Evolutionary conservation across 1,140 invertebrate genomes (phyloP).

Genomic region (Atopsyche davidsoni): DNA sequence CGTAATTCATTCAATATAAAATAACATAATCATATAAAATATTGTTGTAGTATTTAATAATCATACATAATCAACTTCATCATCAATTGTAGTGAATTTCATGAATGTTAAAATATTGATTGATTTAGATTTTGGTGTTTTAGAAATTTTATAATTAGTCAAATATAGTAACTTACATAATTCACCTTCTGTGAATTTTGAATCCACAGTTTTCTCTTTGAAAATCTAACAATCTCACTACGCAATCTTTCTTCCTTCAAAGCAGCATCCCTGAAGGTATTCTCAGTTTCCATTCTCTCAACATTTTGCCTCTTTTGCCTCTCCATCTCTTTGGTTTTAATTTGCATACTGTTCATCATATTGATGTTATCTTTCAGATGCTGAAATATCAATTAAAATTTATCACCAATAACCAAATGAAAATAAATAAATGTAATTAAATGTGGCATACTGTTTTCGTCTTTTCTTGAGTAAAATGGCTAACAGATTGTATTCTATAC

Average conservation of each 20-base stretch:
- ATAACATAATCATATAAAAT: no score
- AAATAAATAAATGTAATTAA: background rate
- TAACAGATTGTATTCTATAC: no score
- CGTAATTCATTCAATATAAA: no score
- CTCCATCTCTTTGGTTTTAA: slow-evolving; percentile 38
- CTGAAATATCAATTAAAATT: slow-evolving; percentile 33
- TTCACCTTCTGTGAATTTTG: slow-evolving; percentile 14
- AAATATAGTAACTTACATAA: no score
- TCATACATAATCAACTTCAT: no score
- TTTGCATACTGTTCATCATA: slow-evolving; percentile 40
- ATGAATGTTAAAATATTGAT: no score
- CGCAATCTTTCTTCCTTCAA: slow-evolving; percentile 37
- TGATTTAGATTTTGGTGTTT: no score
- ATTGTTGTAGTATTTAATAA: no score
- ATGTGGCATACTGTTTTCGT: slow-evolving; percentile 37
- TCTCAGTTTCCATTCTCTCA: slow-evolving; percentile 32
- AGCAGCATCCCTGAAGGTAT: slow-evolving; percentile 34
- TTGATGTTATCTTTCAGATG: slow-evolving; percentile 37
- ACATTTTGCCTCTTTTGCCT: slow-evolving; percentile 38
- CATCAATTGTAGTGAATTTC: no score
- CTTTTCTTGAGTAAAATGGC: no score
- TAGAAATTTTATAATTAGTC: no score
- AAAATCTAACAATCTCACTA: slow-evolving; percentile 38
- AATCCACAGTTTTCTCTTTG: slow-evolving; percentile 35
- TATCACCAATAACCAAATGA: no score